These are phyloP conservation scores for Coregonus sp. DNA, from an alignment of 2,797 vertebrate genomes.

Conservation along the genomic window DNA sequence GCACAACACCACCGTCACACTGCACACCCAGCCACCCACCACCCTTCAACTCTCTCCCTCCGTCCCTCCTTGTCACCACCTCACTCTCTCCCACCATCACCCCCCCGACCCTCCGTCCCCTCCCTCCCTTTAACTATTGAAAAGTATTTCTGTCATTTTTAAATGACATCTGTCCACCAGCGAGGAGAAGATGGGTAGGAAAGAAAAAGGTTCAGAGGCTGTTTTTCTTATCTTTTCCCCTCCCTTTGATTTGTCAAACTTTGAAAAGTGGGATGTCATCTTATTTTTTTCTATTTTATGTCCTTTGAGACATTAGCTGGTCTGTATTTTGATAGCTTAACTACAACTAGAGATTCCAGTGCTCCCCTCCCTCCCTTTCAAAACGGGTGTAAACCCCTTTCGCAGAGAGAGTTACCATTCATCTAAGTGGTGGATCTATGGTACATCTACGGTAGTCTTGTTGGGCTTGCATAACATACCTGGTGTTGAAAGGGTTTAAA, in stretches of 20 bases:
- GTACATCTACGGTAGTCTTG: constrained; percentile 57
- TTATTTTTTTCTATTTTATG: constrained; percentile 64
- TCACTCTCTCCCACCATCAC: constrained; percentile 9
- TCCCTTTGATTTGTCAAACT: constrained; percentile 84
- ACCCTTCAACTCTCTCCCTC: constrained; percentile 44
- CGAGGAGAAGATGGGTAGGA: constrained; percentile 63
- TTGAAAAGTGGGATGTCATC: constrained; percentile 76
- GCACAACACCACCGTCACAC: neutral
- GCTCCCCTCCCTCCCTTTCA: constrained; percentile 43
- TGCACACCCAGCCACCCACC: neutral
- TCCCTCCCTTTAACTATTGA: constrained; percentile 90
- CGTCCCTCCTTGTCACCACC: too few relatives aligned
- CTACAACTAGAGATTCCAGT: constrained; percentile 70
- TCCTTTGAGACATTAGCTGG: constrained; percentile 77
- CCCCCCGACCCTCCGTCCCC: neutral
- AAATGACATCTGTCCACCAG: constrained; percentile 96
- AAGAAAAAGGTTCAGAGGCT: constrained; percentile 78
- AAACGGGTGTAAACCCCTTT: constrained; percentile 26
- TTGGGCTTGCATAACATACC: constrained; percentile 33
- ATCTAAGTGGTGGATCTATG: constrained; percentile 56
- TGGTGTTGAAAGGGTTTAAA: constrained; percentile 59
- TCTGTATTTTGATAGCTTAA: constrained; percentile 82
- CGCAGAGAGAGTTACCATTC: constrained; percentile 60
- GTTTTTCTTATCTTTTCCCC: constrained; percentile 73
- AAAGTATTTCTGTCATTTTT: constrained; percentile 89